Conservation (phyloP, 2,113 vertebrate genomes). For the Tringa solitaria region DNA sequence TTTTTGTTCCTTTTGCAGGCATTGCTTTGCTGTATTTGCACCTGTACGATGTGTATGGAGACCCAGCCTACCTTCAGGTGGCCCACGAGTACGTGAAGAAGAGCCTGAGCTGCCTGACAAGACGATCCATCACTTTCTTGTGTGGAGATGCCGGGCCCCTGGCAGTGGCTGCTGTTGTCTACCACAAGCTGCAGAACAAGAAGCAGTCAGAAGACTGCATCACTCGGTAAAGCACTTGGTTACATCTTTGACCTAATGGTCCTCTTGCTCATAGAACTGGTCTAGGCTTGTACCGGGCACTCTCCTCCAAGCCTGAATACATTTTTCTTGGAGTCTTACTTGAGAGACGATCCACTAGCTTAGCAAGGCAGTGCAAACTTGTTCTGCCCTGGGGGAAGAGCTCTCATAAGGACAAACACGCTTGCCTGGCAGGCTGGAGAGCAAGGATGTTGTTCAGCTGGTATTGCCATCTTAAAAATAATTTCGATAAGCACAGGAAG, state of each 20-base stretch:
- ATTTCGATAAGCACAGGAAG: neutral
- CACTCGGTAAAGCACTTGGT: slow-evolving; percentile 72
- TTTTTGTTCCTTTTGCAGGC: slow-evolving; percentile 71
- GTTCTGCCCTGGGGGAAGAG: neutral
- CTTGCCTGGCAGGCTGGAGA: neutral
- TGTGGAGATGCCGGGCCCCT: slow-evolving; percentile 91
- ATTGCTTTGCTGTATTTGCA: slow-evolving; percentile 93
- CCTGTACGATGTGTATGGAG: slow-evolving; percentile 83
- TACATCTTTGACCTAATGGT: neutral
- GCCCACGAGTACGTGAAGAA: slow-evolving; percentile 82
- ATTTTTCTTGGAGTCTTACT: neutral
- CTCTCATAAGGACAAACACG: neutral
- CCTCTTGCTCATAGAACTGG: neutral
- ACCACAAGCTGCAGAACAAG: slow-evolving; percentile 80
- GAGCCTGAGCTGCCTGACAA: slow-evolving; percentile 83
- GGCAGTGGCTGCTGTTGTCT: slow-evolving; percentile 86
- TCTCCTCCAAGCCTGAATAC: neutral
- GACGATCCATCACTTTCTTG: slow-evolving; percentile 88
- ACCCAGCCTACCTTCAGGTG: slow-evolving; percentile 81
- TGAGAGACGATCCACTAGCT: neutral
- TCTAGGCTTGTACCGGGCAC: neutral
- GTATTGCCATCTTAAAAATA: neutral
- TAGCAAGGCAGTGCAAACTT: neutral
- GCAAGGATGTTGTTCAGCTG: neutral
- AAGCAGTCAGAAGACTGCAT: slow-evolving; percentile 89